Evolutionary conservation across 2,797 vertebrate species (phyloP), one percentile per base, ranked within the genome.

Genomic region (Eulemur rubriventer): DNA sequence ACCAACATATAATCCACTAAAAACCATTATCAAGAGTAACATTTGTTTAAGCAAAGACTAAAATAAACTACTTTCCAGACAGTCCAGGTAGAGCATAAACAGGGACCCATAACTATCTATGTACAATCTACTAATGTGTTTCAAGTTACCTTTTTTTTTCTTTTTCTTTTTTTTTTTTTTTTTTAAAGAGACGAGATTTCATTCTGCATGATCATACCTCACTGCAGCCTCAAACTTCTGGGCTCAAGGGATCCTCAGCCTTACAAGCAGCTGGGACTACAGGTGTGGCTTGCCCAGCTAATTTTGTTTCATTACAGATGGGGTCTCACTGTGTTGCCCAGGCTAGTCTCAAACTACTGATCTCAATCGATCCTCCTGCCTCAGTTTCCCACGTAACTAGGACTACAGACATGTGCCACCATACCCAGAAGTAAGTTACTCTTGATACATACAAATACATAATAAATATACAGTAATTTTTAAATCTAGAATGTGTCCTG

Each of bases 11-110:
- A n/a, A 85, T 7, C 86, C 59, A 73, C n/a, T 1, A 61, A 80
- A 96, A 93, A 76, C 65, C 43, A 89, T 41, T 52, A 86, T 67
- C 57, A 75, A 80, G 41, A 89, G 30, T 48, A 95, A 90, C 28
- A 57, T 55, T 61, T 89, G 57, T 84, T 91, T 85, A 96, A 92
- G 43, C 43, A 94, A 92, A 94, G 24, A 33, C 72, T 97, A 91
- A 94, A 95, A 96, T 35, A 93, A 75, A 70, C 7, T 82, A 63
- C 59, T 76, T 95, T 91, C 59, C 73, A 90, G 41, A 94, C 43
- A 79, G 38, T 70, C 72, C 67, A 75, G 6, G 30, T 33, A 18
- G 96, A 95, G 41, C 76, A 97, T 82, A 95, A 96, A 35, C 50
- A 89, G 33, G 75, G 14, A 76, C 35, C 17, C 38, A 79, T 84